phyloP scores from a whole-genome alignment of 2,113 vertebrate genomes.

The Amblyopsis rosae region DNA sequence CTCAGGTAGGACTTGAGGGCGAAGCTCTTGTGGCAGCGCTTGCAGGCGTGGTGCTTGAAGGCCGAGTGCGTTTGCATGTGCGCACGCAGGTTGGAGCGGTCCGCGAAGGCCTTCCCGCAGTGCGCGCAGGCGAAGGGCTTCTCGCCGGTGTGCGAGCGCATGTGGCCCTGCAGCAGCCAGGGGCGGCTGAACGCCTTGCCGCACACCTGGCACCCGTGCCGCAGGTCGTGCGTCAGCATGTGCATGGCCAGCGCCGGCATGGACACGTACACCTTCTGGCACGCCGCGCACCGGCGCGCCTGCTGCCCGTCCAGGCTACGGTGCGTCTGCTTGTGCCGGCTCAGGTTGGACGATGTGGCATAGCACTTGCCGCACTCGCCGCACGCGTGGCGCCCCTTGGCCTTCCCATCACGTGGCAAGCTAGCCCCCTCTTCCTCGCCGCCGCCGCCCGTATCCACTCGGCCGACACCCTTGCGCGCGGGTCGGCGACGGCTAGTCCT shows the following conservation, averaged over 20 bases:
- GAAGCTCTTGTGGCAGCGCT: slow-evolving; percentile 86
- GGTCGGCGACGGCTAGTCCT: slow-evolving; percentile 17
- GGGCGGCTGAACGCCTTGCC: slow-evolving; percentile 89
- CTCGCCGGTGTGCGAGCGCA: slow-evolving; percentile 90
- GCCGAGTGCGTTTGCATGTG: slow-evolving; percentile 94
- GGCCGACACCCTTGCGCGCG: slow-evolving; percentile 16
- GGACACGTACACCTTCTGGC: slow-evolving; percentile 88
- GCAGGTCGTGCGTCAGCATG: slow-evolving; percentile 89
- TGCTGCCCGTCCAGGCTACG: slow-evolving; percentile 68
- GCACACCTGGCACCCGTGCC: slow-evolving; percentile 86
- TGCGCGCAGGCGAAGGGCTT: slow-evolving; percentile 90
- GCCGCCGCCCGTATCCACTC: slow-evolving; percentile 22
- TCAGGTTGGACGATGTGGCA: slow-evolving; percentile 67
- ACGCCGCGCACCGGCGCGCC: slow-evolving; percentile 83
- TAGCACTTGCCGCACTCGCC: slow-evolving; percentile 64
- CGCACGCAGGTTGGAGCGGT: slow-evolving; percentile 90
- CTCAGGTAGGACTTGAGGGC: slow-evolving; percentile 91
- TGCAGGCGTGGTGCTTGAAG: slow-evolving; percentile 91
- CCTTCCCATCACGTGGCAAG: slow-evolving; percentile 5
- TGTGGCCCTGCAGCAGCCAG: slow-evolving; percentile 90
- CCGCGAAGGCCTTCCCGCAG: slow-evolving; percentile 89
- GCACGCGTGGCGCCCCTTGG: slow-evolving; percentile 54
- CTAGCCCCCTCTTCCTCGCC: not conserved
- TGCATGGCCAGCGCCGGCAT: slow-evolving; percentile 94
- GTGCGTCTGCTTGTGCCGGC: slow-evolving; percentile 70